Base-by-base conservation (phyloP, 2,797 vertebrate species). In the Helostoma temminkii region DNA sequence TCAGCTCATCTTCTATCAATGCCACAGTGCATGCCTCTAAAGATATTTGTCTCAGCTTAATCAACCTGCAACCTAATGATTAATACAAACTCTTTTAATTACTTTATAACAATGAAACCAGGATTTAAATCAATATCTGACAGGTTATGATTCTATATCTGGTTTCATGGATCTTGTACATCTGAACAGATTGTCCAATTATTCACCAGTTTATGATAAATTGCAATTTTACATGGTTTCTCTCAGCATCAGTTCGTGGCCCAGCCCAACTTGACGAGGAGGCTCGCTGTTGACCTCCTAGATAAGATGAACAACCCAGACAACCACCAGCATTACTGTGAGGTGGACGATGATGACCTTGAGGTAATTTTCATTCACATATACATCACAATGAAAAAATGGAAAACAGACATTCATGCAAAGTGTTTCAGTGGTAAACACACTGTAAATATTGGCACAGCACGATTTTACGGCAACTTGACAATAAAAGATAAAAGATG, bases 291-390 rank as follows among this genome's bases (percentile, higher is more conserved):
- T 4, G 98, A 99, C 76, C 93, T 99, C 21, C 76, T 99, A 63
- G 98, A 99, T 86, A 98, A 95, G 90, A 94, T 99, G 84, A 98
- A 96, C 88, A 98, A 99, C 84, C 98, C 98, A 1, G 97, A 99
- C 76, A 95, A 95, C 94, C 97, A 97, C 49, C 88, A 95, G 53
- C 96, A 94, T 90, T 97, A 96, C 64, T 73, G 74, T 0, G 97
- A 97, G 65, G 93, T 92, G 1, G 98, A 99, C 0, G 97, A 99
- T 0, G 97, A 99, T 2, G 97, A 99, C 79, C 93, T 98, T 1
- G 98, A 99, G 96, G 98, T 98, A 89, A 93, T 1, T 25, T 21
- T 65, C 0, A 5, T 8, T 37, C 12, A 16, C 28, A 18, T 64
- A 9, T 0, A 12, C 7, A 5, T 25, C 0, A 9, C 9, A 9